Base-by-base conservation (phyloP, 2,797 vertebrate genomes). In the Sebastes cheni region DNA sequence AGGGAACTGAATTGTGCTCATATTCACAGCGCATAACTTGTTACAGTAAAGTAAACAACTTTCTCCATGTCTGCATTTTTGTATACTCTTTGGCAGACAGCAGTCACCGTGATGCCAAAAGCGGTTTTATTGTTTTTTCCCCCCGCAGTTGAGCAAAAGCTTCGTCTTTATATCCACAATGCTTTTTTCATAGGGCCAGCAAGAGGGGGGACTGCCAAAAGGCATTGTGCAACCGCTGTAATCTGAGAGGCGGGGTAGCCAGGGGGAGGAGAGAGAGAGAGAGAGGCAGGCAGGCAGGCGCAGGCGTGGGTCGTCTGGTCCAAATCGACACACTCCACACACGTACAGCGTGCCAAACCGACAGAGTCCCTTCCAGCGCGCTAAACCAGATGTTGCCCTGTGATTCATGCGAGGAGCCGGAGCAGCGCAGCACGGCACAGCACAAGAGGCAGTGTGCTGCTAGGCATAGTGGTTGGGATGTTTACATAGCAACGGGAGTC, bases 401-500 rank as follows among this genome's bases (percentile, higher is more conserved):
- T 92, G 93, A 95, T 92, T 91, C 89, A 92, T 89, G 83, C 59
- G 67, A 79, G 74, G 75, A 88, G 84, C 79, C 5, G 11, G 69
- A 80, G 75, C 70, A 69, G 80, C 54, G 20, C 73, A 52, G 83
- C 84, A 29, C 70, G 69, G 80, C 54, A 18, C 73, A 52, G 83
- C 84, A 29, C 76, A 46, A 71, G 78, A 89, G 88, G 89, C 88
- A 6, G 77, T 2, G 84, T 29, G 73, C 81, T 86, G 86, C 83
- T 79, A 79, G 80, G 79, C 87, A 84, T 82, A 89, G 86, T 20
- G 80, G 88, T 81, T 54, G 88, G 90, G 91, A 86, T 95, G 94
- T 96, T 96, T 95, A 95, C 92, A 85, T 94, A 94, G 95, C 94
- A 95, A 95, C 94, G 74, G 89, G 91, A 95, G 90, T 87, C 89